Conservation (phyloP, 2,888 invertebrate species). For the Zootermopsis nevadensis region DNA sequence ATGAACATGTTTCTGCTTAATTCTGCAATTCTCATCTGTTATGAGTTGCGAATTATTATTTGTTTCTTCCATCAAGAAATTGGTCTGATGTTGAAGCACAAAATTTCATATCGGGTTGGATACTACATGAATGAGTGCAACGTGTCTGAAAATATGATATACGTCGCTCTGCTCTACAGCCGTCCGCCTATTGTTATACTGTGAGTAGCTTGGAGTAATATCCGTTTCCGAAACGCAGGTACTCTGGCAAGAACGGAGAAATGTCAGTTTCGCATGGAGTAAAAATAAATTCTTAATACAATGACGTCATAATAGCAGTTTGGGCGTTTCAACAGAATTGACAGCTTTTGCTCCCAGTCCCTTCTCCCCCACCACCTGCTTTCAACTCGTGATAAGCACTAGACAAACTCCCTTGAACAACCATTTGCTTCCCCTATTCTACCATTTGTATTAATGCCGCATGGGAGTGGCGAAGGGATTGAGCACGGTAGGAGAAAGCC, state of each 20-base stretch:
- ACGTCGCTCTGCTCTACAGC: neutral
- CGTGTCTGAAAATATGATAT: too few species aligned
- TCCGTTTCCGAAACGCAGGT: neutral
- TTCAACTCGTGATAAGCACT: slow-evolving; percentile 40
- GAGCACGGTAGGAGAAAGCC: slow-evolving; percentile 25
- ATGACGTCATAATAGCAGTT: slow-evolving; percentile 37
- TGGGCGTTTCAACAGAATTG: slow-evolving; percentile 39
- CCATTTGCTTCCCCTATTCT: slow-evolving; percentile 45
- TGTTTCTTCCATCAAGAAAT: too few species aligned
- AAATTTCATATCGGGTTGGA: too few species aligned
- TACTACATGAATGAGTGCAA: neutral
- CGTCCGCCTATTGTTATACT: neutral
- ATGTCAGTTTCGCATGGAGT: slow-evolving; percentile 31
- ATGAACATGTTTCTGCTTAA: too few species aligned
- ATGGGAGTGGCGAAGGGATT: slow-evolving; percentile 28
- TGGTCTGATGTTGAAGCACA: too few species aligned
- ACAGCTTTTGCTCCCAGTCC: slow-evolving; percentile 27
- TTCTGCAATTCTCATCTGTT: too few species aligned
- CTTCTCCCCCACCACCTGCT: slow-evolving; percentile 9
- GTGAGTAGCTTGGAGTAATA: slow-evolving; percentile 8
- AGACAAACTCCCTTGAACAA: slow-evolving; percentile 25
- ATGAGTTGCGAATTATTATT: too few species aligned
- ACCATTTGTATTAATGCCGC: slow-evolving; percentile 40
- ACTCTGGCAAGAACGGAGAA: slow-evolving; percentile 23
- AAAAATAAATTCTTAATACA: slow-evolving; percentile 22